Evolutionary conservation across 2,113 vertebrate species (phyloP).

Genomic region (Megaleporinus macrocephalus): DNA sequence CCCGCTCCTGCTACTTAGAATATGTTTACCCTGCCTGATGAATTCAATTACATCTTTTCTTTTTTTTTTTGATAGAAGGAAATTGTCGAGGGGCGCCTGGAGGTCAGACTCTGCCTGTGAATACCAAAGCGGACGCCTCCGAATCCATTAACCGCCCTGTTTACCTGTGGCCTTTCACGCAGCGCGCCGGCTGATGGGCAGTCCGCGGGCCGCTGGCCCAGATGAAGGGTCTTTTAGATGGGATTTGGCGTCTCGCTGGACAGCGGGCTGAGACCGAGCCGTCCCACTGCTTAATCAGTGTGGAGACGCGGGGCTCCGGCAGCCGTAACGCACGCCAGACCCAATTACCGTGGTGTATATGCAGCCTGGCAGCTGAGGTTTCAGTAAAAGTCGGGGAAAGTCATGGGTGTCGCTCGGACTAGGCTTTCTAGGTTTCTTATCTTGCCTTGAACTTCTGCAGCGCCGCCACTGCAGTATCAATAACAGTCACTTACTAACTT

Average conservation of each 20-base stretch:
- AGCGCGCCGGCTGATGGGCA: not conserved
- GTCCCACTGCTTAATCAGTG: slow-evolving; percentile 73
- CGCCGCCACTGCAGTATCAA: too few relatives aligned
- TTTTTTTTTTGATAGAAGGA: slow-evolving; percentile 49
- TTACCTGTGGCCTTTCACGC: slow-evolving; percentile 72
- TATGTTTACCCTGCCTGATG: slow-evolving; percentile 77
- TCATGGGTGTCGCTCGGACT: too few relatives aligned
- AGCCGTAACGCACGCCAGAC: slow-evolving; percentile 67
- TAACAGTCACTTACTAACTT: too few relatives aligned
- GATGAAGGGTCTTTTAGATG: slow-evolving; percentile 79
- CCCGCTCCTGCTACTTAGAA: slow-evolving; percentile 68
- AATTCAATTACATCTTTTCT: slow-evolving; percentile 77
- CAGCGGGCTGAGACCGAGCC: slow-evolving; percentile 70
- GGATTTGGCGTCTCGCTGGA: slow-evolving; percentile 66
- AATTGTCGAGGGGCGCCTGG: slow-evolving; percentile 69
- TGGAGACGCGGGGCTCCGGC: slow-evolving; percentile 68
- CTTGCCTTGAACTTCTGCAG: too few relatives aligned
- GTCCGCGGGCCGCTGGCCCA: slow-evolving; percentile 58
- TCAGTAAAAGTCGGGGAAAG: too few relatives aligned
- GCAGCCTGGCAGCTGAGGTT: slow-evolving; percentile 48
- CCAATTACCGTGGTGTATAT: slow-evolving; percentile 69
- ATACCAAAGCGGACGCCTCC: slow-evolving; percentile 71
- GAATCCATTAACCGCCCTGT: slow-evolving; percentile 77
- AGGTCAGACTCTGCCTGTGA: slow-evolving; percentile 74
- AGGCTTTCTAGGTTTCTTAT: too few relatives aligned